phyloP scores from a whole-genome alignment of 2,888 invertebrate species.

The Horisme vitalbata region DNA sequence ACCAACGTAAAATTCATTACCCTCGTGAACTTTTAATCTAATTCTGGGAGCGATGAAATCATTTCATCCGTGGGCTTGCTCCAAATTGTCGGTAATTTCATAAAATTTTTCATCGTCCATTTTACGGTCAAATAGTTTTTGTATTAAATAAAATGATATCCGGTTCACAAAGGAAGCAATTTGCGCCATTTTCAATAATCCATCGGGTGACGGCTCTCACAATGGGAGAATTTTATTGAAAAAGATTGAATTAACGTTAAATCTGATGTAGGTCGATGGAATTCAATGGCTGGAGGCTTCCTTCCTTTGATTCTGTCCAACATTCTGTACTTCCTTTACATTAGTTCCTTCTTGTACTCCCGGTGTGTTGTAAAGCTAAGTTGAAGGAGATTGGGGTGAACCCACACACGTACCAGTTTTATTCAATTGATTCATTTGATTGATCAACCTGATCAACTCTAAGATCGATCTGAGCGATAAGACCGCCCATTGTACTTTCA shows the following conservation, averaged over 20 bases:
- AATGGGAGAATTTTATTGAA: slow-evolving; percentile 19
- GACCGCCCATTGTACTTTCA: too few relatives aligned
- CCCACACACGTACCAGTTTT: too few relatives aligned
- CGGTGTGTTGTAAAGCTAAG: too few relatives aligned
- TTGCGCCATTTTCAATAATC: slow-evolving; percentile 22
- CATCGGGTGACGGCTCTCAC: slow-evolving; percentile 10
- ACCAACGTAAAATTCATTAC: slow-evolving; percentile 11
- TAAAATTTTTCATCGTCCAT: slow-evolving; percentile 11
- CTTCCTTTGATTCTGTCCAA: neutral
- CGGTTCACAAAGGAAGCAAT: slow-evolving; percentile 28
- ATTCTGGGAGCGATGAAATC: slow-evolving; percentile 5
- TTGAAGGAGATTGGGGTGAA: too few relatives aligned
- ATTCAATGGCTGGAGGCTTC: neutral
- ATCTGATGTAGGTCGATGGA: slow-evolving; percentile 3
- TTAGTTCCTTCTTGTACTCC: neutral
- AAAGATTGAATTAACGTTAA: slow-evolving; percentile 19
- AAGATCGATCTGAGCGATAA: too few relatives aligned
- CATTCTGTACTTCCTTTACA: neutral
- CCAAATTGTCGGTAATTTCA: slow-evolving; percentile 14
- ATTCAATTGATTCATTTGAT: too few relatives aligned
- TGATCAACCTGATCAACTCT: too few relatives aligned
- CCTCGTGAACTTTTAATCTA: slow-evolving; percentile 19
- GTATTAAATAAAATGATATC: slow-evolving; percentile 26
- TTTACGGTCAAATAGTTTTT: slow-evolving; percentile 32
- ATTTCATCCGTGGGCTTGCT: slow-evolving; percentile 11